Conservation (phyloP, 1,140 invertebrate species). For the Halictus rubicundus region DNA sequence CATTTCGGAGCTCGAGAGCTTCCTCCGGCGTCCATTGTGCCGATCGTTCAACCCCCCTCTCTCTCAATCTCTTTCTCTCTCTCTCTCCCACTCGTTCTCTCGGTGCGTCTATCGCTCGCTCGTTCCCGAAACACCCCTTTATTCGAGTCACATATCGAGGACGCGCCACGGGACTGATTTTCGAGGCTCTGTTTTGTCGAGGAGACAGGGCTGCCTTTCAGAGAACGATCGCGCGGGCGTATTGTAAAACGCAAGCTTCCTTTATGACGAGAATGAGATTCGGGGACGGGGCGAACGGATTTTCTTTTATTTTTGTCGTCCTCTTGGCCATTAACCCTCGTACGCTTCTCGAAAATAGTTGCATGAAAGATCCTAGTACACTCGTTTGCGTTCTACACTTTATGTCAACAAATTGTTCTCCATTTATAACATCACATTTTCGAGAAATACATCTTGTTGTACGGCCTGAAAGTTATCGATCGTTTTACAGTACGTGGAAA, state of each 20-base stretch:
- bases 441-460: too few species aligned
- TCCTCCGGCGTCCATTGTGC: constrained; percentile 56
- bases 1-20: constrained; percentile 62
- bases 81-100: not conserved
- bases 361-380: too few species aligned
- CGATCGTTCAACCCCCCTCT: constrained; percentile 44
- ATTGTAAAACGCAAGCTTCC: not conserved
- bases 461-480: too few species aligned
- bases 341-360: too few species aligned
- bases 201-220: constrained; percentile 36
- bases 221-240: not conserved
- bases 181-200: constrained; percentile 41
- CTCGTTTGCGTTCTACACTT: too few species aligned
- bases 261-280: not conserved
- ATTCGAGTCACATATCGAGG: constrained; percentile 67
- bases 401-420: too few species aligned
- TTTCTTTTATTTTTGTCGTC: not conserved
- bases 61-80: not conserved
- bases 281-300: not conserved
- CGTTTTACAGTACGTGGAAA: too few species aligned
- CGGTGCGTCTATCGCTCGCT: not conserved
- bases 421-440: too few species aligned
- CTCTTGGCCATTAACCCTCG: not conserved
- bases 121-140: constrained; percentile 43
- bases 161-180: constrained; percentile 50